Base-by-base conservation (phyloP, 2,888 invertebrate species). In the Drosophila kokeensis region DNA sequence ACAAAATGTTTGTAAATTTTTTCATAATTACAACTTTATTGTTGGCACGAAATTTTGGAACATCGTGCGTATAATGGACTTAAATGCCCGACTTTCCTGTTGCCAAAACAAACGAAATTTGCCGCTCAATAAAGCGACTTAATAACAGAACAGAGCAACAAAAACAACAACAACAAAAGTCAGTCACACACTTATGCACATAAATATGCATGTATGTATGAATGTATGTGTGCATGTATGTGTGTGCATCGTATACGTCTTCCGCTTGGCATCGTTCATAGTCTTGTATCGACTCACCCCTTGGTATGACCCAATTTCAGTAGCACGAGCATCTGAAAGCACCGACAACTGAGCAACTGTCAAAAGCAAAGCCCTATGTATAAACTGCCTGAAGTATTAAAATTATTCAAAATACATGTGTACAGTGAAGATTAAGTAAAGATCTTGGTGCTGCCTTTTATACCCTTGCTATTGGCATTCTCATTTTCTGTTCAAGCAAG, bases 51-150 rank as follows among this genome's bases (percentile, higher is more conserved):
- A 64, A 71, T 68, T 70, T 27, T 59, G 60, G 48, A 57, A 63
- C 52, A 69, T 85, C 86, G 86, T 82, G 86, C 76, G 68, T 83
- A 57, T 53, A 45, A 61, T 42, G 57, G 65, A 45, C 48, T 55
- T 53, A 67, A 59, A 68, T 74, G 50, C 36, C 53, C 38, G 57
- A 63, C 61, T 69, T 79, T 81, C 59, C 76, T 76, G 69, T 73
- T 80, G 76, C 81, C 68, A 76, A 84, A 79, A 73, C 70, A 71
- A 80, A 77, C 64, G 55, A 74, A 76, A 84, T 86, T 86, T 87
- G 76, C 72, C 90, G 87, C 87, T 90, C 90, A 78, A 87, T 90
- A 87, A 87, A 87, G 72, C 80, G 57, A 88, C 73, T 80, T 87
- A 87, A 87, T 87, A 76, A 71, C 76, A 76, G 64, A 71, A 53